A percentile compares a stretch with the other conserved stretches of the same genome.
Conservation (phyloP, 2,113 vertebrate species). For the Chitala chitala region DNA sequence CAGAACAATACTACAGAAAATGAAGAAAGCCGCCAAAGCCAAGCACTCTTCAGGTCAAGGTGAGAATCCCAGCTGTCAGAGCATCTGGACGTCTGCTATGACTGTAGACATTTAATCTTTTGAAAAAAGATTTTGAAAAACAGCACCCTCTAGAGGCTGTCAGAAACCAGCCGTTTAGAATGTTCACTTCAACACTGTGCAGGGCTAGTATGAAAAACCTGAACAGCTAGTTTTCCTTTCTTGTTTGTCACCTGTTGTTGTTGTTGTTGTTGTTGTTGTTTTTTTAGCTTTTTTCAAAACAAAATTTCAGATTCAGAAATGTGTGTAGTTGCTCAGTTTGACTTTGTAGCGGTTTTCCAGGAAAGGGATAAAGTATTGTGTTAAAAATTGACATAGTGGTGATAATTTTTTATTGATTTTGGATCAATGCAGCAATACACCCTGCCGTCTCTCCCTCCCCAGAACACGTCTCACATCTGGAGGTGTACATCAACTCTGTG, state of each 20-base stretch:
- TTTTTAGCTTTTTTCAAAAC: not conserved
- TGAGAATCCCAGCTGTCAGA: conserved; percentile 21
- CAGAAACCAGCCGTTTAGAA: not conserved
- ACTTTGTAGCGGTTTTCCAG: not conserved
- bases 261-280: not conserved
- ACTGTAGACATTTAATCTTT: not conserved
- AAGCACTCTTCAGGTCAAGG: conserved; percentile 60
- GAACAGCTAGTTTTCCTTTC: no score
- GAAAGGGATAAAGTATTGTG: not conserved
- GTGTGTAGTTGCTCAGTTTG: not conserved
- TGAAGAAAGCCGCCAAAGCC: conserved; percentile 64
- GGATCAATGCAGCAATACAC: not conserved
- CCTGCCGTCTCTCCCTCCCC: not conserved
- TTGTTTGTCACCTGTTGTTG: no score
- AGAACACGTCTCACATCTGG: conserved; percentile 58
- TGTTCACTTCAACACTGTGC: not conserved
- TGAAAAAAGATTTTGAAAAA: not conserved
- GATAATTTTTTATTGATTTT: no score
- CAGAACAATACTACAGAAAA: conserved; percentile 56
- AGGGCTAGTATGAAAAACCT: no score
- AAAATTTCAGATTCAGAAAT: not conserved
- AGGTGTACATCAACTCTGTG: conserved; percentile 53
- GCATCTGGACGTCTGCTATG: not conserved
- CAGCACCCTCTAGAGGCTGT: not conserved
- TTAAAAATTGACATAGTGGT: no score